phyloP scores from a whole-genome alignment of 1,140 invertebrate species.

The Bombus picipes region DNA sequence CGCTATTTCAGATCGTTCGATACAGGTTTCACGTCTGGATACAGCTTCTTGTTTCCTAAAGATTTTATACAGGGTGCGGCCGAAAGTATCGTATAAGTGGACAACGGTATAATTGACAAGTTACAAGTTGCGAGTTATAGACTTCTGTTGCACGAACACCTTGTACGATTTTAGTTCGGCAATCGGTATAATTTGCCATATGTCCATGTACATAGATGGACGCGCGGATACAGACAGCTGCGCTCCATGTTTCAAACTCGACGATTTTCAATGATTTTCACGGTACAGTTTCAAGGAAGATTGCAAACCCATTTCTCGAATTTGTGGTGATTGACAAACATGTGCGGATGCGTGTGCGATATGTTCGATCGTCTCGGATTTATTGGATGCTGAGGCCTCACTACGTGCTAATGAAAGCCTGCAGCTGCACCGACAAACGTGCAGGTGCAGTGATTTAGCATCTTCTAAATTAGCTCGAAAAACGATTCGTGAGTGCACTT shows the following conservation, averaged over 20 bases:
- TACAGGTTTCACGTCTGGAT: neutral
- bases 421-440: constrained; percentile 45
- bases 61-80: neutral
- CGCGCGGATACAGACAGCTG: no score
- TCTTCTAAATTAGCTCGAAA: constrained; percentile 41
- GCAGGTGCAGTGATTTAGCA: constrained; percentile 53
- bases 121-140: neutral
- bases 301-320: neutral
- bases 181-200: neutral
- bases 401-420: constrained; percentile 46
- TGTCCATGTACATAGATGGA: no score
- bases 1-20: neutral
- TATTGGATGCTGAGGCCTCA: constrained; percentile 15
- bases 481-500: neutral
- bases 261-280: no score
- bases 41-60: neutral
- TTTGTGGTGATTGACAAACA: neutral
- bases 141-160: no score
- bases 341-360: neutral
- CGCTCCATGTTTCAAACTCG: no score
- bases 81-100: neutral
- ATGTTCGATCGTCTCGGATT: constrained; percentile 35
- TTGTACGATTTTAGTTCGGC: neutral
- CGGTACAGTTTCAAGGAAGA: neutral
- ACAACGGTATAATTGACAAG: neutral